Percentiles rank a stretch among this genome's conserved stretches.
Conservation (phyloP, 2,113 vertebrate species). For the Odocoileus hemionus region DNA sequence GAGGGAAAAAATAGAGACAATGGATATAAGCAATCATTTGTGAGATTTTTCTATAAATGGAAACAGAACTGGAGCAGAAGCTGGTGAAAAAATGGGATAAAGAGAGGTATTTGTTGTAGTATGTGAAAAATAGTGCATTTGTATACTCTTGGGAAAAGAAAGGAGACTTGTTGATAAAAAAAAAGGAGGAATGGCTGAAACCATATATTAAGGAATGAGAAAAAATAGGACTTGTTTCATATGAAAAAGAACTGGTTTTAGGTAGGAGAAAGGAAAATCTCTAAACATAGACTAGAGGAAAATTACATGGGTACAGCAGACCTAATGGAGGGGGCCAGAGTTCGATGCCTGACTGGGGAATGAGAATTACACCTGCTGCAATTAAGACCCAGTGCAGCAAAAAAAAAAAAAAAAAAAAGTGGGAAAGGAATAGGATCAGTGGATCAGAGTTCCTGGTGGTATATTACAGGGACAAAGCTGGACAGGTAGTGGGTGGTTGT, state of each 20-base stretch:
- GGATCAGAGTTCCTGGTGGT: not conserved
- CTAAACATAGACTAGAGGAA: not conserved
- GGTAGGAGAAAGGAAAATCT: not conserved
- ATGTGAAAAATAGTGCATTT: not conserved
- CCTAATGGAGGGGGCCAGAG: not conserved
- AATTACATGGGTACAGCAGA: not conserved
- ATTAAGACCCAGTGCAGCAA: not conserved
- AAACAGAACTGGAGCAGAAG: not conserved
- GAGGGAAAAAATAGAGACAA: not conserved
- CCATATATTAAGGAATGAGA: not conserved
- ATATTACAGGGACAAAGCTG: not conserved
- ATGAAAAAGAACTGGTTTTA: not conserved
- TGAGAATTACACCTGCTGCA: not conserved
- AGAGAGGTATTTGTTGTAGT: not conserved
- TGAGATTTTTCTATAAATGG: not conserved
- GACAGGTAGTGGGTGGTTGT: not conserved
- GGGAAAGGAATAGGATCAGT: not conserved
- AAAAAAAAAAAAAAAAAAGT: not conserved
- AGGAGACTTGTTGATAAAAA: not conserved
- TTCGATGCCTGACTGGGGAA: not conserved
- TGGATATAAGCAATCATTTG: not conserved
- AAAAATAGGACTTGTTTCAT: not conserved
- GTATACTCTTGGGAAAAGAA: not conserved
- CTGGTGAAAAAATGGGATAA: not conserved
- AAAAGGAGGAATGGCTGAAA: not conserved